Percentiles rank a stretch among this genome's conserved stretches.
Evolutionary conservation across 1,140 invertebrate species (phyloP).

Genomic region (Monomorium pharaonis): DNA sequence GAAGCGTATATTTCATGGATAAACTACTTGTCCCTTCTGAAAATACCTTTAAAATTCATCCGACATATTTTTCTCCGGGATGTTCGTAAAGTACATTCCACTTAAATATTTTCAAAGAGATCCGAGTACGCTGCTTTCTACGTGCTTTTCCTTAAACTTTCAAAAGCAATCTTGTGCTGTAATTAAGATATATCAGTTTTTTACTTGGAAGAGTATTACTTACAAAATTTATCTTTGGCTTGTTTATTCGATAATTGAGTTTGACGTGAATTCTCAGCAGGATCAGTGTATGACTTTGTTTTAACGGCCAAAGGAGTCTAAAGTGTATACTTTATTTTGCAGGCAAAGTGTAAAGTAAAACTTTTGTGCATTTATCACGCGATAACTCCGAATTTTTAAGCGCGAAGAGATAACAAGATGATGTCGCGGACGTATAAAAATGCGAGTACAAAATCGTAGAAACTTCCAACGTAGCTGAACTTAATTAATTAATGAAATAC

Average conservation of each 20-base stretch:
- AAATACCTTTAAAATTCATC: slow-evolving; percentile 17
- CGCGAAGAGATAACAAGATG: slow-evolving; percentile 7
- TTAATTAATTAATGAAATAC: slow-evolving; percentile 69
- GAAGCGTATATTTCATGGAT: slow-evolving; percentile 43
- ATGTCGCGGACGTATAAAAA: neutral
- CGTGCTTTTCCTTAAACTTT: neutral
- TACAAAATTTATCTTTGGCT: neutral
- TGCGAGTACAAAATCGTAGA: slow-evolving; percentile 1
- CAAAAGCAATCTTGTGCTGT: neutral
- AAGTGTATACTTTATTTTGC: slow-evolving; percentile 1
- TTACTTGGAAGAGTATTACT: neutral
- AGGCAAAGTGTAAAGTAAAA: neutral
- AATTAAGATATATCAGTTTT: neutral
- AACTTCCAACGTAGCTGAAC: neutral
- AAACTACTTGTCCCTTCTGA: neutral
- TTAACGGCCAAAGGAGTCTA: neutral
- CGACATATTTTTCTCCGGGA: neutral
- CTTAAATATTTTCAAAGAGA: neutral
- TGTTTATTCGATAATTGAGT: slow-evolving; percentile 3
- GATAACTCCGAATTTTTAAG: slow-evolving; percentile 8
- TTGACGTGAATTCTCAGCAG: neutral
- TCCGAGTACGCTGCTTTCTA: neutral
- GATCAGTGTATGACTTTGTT: neutral
- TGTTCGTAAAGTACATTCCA: neutral
- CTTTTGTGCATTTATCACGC: slow-evolving; percentile 10